Evolutionary conservation across 1,140 invertebrate genomes (phyloP).

Genomic region (Tetragnatha versicolor): DNA sequence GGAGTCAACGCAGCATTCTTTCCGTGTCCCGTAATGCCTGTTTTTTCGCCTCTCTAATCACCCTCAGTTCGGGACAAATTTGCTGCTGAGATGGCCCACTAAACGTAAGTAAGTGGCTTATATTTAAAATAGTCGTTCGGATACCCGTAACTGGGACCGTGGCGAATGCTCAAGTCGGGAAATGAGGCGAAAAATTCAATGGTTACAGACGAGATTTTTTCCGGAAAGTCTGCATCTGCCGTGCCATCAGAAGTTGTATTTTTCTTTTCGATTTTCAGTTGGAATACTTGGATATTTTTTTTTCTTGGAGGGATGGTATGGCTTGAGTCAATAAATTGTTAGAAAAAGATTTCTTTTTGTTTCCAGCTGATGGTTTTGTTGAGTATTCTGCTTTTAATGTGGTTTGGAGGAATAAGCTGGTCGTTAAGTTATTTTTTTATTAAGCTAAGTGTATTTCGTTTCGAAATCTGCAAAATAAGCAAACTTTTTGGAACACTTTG

Average conservation of each 20-base stretch:
- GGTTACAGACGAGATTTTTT: slow-evolving; percentile 8
- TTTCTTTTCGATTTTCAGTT: not conserved
- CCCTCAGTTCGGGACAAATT: not conserved
- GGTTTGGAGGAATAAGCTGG: too few species aligned
- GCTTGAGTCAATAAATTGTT: not conserved
- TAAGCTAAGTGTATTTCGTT: too few species aligned
- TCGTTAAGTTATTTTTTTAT: too few species aligned
- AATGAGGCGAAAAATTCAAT: slow-evolving; percentile 30
- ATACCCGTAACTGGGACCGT: slow-evolving; percentile 14
- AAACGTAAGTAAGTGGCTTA: slow-evolving; percentile 41
- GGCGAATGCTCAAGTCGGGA: slow-evolving; percentile 1
- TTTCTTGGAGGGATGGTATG: not conserved
- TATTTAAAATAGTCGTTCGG: slow-evolving; percentile 39
- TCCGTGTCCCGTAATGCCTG: slow-evolving; percentile 5
- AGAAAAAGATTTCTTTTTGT: too few species aligned
- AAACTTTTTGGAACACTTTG: too few species aligned
- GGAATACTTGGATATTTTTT: not conserved
- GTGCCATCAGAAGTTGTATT: not conserved
- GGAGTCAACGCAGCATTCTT: not conserved
- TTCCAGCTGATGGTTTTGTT: too few species aligned
- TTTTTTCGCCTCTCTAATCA: slow-evolving; percentile 22
- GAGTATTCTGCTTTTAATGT: too few species aligned
- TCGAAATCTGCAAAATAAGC: too few species aligned
- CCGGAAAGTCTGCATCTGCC: not conserved
- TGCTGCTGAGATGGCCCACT: slow-evolving; percentile 13